phyloP scores from a whole-genome alignment of 1,140 invertebrate species.

The Holcopasites calliopsidis region DNA sequence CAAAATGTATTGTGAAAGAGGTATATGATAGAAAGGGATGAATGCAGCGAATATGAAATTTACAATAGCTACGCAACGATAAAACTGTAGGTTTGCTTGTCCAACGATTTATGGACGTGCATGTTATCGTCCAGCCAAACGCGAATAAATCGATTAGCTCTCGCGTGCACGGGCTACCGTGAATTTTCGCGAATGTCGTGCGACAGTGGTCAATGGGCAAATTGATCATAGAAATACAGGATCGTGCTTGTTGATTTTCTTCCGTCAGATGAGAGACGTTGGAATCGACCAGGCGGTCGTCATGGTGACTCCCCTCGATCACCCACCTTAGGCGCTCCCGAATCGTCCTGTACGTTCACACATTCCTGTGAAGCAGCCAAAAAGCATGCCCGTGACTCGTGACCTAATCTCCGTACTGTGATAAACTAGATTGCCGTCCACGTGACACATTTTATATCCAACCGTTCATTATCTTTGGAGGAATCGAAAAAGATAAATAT shows the following conservation, averaged over 20 bases:
- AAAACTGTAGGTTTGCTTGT: slow-evolving; percentile 1
- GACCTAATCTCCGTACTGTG: background rate
- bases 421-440: background rate
- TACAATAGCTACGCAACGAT: background rate
- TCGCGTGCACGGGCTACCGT: background rate
- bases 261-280: slow-evolving; percentile 22
- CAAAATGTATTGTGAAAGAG: background rate
- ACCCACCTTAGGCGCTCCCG: slow-evolving; percentile 35
- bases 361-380: background rate
- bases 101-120: background rate
- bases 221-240: background rate
- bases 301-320: slow-evolving; percentile 62
- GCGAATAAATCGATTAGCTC: background rate
- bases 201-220: background rate
- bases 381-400: background rate
- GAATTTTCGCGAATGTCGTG: background rate
- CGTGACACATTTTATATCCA: background rate
- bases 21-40: background rate
- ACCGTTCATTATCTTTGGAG: too few relatives aligned
- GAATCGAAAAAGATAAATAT: background rate
- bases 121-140: too few relatives aligned
- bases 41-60: background rate
- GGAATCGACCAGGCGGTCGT: slow-evolving; percentile 72
- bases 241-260: slow-evolving; percentile 31
- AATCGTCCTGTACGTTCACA: slow-evolving; percentile 25